These are phyloP conservation scores for Biston stratarius DNA, from an alignment of 2,888 invertebrate genomes.

Conservation along the genomic window DNA sequence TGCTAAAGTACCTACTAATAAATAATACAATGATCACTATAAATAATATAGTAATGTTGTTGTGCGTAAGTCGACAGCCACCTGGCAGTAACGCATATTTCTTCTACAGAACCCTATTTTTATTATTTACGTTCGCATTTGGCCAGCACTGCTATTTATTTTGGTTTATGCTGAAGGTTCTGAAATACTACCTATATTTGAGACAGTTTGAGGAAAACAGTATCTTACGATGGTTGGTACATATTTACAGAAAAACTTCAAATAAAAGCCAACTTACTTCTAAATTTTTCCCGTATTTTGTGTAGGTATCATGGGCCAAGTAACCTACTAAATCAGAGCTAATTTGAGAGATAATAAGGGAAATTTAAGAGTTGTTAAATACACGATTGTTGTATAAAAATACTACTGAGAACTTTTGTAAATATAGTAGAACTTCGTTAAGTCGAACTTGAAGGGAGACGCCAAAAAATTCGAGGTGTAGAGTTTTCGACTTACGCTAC, in stretches of 20 bases:
- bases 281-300: not conserved
- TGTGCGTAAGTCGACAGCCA: not conserved
- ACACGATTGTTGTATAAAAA: too few species aligned
- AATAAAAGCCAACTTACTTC: not conserved
- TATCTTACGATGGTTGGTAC: conserved; percentile 11
- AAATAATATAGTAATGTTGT: not conserved
- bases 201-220: conserved; percentile 7
- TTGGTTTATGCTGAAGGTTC: conserved; percentile 14
- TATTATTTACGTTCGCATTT: conserved; percentile 14
- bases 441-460: too few species aligned
- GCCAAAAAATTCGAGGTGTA: too few species aligned
- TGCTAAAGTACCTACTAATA: too few species aligned
- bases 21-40: not conserved
- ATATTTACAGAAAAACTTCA: conserved; percentile 3
- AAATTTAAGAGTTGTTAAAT: too few species aligned
- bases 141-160: conserved; percentile 5
- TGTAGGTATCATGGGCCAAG: not conserved
- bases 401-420: too few species aligned
- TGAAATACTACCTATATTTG: conserved; percentile 14
- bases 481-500: too few species aligned
- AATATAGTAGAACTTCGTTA: too few species aligned
- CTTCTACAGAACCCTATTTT: conserved; percentile 23
- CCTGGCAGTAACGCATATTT: conserved; percentile 9
- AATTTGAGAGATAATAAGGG: too few species aligned
- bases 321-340: not conserved